Conservation (phyloP, 2,888 invertebrate species). For the Tetrapedia diversipes region DNA sequence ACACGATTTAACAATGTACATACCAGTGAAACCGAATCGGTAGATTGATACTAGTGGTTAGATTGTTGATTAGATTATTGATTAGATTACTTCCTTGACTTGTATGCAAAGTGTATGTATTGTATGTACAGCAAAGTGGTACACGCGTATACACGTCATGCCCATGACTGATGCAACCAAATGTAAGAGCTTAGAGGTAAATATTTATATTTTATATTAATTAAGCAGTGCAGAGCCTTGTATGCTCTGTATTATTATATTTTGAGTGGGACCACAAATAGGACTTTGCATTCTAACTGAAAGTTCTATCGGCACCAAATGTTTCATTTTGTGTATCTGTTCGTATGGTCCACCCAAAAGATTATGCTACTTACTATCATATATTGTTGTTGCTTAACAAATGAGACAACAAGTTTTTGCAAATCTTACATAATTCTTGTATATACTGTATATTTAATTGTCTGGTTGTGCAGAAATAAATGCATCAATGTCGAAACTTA, state of each 20-base stretch:
- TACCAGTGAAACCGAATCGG: slow-evolving; percentile 38
- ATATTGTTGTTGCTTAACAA: slow-evolving; percentile 30
- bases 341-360: slow-evolving; percentile 9
- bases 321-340: not conserved
- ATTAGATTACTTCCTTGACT: slow-evolving; percentile 41
- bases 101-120: slow-evolving; percentile 22
- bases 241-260: slow-evolving; percentile 10
- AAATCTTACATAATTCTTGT: slow-evolving; percentile 54
- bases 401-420: slow-evolving; percentile 17
- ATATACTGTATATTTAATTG: slow-evolving; percentile 73
- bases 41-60: too few relatives aligned
- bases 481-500: slow-evolving; percentile 46
- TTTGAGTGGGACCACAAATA: slow-evolving; percentile 3
- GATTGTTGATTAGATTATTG: slow-evolving; percentile 27
- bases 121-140: too few relatives aligned
- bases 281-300: slow-evolving; percentile 3
- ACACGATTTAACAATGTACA: slow-evolving; percentile 52
- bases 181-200: slow-evolving; percentile 70
- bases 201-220: slow-evolving; percentile 63
- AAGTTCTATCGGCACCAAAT: not conserved
- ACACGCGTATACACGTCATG: slow-evolving; percentile 34
- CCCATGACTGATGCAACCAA: slow-evolving; percentile 79
- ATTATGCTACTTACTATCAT: slow-evolving; percentile 56
- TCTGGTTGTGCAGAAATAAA: slow-evolving; percentile 61
- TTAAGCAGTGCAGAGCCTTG: slow-evolving; percentile 13